phyloP scores from a whole-genome alignment of 2,888 invertebrate species.

The Mythimna ferrago region DNA sequence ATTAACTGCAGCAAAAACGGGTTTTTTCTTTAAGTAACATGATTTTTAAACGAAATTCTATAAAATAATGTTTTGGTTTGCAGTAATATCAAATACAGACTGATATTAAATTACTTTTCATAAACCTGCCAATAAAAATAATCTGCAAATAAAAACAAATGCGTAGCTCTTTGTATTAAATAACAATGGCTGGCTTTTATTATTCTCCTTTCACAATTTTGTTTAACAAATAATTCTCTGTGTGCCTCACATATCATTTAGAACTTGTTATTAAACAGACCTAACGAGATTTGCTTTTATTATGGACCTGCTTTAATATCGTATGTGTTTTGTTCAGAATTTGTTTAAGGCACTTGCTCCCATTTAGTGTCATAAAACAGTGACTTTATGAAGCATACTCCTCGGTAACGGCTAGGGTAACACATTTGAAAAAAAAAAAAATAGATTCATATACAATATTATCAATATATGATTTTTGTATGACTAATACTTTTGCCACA shows the following conservation, averaged over 20 bases:
- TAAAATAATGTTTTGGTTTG: background rate
- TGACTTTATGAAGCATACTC: too few species aligned
- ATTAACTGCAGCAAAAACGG: background rate
- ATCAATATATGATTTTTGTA: too few species aligned
- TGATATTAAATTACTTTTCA: background rate
- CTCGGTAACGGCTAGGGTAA: too few species aligned
- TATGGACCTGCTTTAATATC: constrained; percentile 35
- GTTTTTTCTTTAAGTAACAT: background rate
- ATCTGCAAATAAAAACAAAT: constrained; percentile 11
- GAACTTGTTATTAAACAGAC: constrained; percentile 24
- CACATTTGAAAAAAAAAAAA: too few species aligned
- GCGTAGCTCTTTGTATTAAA: constrained; percentile 8
- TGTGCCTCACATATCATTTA: constrained; percentile 25
- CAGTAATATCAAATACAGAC: background rate
- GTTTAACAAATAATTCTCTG: constrained; percentile 23
- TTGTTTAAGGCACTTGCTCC: constrained; percentile 13
- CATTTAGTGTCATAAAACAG: too few species aligned
- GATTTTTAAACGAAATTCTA: background rate
- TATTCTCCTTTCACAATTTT: constrained; percentile 1
- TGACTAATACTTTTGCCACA: too few species aligned
- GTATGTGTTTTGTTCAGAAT: constrained; percentile 32
- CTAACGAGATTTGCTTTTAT: constrained; percentile 45
- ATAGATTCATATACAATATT: too few species aligned
- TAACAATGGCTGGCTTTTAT: constrained; percentile 7
- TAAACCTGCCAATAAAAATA: background rate